These are phyloP conservation scores for Ammodytes marinus DNA, from an alignment of 2,113 vertebrate genomes.

Conservation along the genomic window DNA sequence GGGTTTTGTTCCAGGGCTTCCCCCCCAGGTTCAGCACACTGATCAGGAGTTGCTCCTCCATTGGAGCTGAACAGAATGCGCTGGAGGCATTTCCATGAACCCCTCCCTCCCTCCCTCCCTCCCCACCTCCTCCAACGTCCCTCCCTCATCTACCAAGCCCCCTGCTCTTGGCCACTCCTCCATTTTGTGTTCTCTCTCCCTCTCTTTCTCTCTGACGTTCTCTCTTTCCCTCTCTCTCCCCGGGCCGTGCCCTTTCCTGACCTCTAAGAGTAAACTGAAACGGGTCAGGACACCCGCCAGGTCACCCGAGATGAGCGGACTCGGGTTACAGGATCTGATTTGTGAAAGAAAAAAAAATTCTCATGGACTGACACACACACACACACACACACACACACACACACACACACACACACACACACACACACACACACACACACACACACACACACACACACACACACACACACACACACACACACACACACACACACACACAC, in stretches of 20 bases:
- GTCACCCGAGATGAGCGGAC: constrained; percentile 65
- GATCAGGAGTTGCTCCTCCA: constrained; percentile 77
- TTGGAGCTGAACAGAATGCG: constrained; percentile 79
- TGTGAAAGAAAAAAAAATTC: not conserved
- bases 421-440: not conserved
- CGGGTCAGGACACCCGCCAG: constrained; percentile 76
- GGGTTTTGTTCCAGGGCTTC: constrained; percentile 64
- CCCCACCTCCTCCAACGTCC: constrained; percentile 45
- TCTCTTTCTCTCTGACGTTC: constrained; percentile 45
- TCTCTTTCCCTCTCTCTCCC: constrained; percentile 36
- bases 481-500: constrained; percentile 1
- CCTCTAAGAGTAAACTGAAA: constrained; percentile 77
- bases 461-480: constrained; percentile 26
- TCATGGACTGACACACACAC: not conserved
- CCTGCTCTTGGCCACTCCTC: constrained; percentile 68
- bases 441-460: constrained; percentile 10
- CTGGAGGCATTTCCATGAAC: constrained; percentile 78
- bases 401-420: not conserved
- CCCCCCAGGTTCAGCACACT: constrained; percentile 56
- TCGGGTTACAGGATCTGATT: constrained; percentile 69
- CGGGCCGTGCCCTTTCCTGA: constrained; percentile 63
- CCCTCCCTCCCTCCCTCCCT: constrained; percentile 24
- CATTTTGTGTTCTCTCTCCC: constrained; percentile 70
- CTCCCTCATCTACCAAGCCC: constrained; percentile 38
- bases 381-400: constrained; percentile 13